phyloP scores from a whole-genome alignment of 2,888 invertebrate genomes.

The Ferdinandea cuprea region DNA sequence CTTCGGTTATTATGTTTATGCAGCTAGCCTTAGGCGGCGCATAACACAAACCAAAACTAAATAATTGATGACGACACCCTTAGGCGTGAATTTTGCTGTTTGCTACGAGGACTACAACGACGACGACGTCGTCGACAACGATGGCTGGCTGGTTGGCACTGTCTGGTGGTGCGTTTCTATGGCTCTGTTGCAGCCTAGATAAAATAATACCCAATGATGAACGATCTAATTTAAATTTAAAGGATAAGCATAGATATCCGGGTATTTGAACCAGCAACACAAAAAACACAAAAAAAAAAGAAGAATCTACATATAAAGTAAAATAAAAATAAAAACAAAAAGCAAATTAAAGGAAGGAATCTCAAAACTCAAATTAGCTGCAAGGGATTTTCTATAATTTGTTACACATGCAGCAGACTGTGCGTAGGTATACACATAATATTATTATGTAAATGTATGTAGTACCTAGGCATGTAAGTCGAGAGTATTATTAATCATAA shows the following conservation, averaged over 20 bases:
- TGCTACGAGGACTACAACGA: constrained; percentile 55
- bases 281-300: too few species aligned
- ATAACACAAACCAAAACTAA: constrained; percentile 74
- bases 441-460: background rate
- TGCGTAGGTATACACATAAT: constrained; percentile 27
- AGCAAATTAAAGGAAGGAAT: constrained; percentile 44
- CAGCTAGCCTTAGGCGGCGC: constrained; percentile 72
- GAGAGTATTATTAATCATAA: constrained; percentile 46
- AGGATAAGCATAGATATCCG: constrained; percentile 74
- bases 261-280: constrained; percentile 52
- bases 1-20: constrained; percentile 72
- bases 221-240: constrained; percentile 75
- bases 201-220: constrained; percentile 74
- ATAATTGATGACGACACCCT: constrained; percentile 75
- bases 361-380: constrained; percentile 73
- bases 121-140: constrained; percentile 21
- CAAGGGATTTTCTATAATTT: constrained; percentile 74
- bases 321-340: constrained; percentile 43
- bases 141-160: background rate
- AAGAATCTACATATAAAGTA: constrained; percentile 17
- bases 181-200: constrained; percentile 70
- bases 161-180: constrained; percentile 62
- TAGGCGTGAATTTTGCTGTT: constrained; percentile 74
- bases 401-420: constrained; percentile 50
- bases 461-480: constrained; percentile 24